These are phyloP conservation scores for Lateolabrax maculatus DNA, from an alignment of 2,797 vertebrate genomes.

Conservation along the genomic window DNA sequence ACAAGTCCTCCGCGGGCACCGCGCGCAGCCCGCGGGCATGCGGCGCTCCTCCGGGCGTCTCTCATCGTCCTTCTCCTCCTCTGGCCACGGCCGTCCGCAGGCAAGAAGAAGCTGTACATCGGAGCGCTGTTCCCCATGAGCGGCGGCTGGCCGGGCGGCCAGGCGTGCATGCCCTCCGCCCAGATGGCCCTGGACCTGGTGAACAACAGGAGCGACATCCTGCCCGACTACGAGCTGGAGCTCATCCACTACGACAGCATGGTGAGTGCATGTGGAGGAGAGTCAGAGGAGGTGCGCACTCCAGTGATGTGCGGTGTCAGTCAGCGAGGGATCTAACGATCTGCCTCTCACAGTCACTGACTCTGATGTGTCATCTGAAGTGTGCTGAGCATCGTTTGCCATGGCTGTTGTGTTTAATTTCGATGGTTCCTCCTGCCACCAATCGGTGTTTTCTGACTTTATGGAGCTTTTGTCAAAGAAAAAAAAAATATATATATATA, in stretches of 20 bases:
- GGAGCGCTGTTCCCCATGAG: conserved; percentile 95
- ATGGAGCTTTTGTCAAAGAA: background rate
- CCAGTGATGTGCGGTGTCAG: conserved; percentile 51
- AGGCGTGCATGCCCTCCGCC: conserved; percentile 91
- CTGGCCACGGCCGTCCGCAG: conserved; percentile 72
- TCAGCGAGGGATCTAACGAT: conserved; percentile 51
- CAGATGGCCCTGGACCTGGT: conserved; percentile 93
- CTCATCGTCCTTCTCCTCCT: conserved; percentile 68
- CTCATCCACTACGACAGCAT: conserved; percentile 93
- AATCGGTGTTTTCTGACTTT: background rate
- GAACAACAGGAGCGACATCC: conserved; percentile 91
- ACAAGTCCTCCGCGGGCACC: conserved; percentile 30
- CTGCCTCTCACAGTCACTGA: conserved; percentile 35
- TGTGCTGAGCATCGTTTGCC: background rate
- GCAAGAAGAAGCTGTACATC: conserved; percentile 93
- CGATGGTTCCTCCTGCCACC: background rate
- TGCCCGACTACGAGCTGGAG: conserved; percentile 92
- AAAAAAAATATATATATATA: no score
- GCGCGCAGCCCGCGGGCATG: conserved; percentile 40
- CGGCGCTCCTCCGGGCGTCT: conserved; percentile 53
- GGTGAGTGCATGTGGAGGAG: conserved; percentile 81
- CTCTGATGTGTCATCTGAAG: conserved; percentile 2
- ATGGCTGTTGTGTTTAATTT: background rate
- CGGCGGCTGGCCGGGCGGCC: conserved; percentile 93
- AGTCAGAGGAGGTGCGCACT: conserved; percentile 58